Conservation (phyloP, 2,797 vertebrate species). For the Scolopax bukidnonensis region DNA sequence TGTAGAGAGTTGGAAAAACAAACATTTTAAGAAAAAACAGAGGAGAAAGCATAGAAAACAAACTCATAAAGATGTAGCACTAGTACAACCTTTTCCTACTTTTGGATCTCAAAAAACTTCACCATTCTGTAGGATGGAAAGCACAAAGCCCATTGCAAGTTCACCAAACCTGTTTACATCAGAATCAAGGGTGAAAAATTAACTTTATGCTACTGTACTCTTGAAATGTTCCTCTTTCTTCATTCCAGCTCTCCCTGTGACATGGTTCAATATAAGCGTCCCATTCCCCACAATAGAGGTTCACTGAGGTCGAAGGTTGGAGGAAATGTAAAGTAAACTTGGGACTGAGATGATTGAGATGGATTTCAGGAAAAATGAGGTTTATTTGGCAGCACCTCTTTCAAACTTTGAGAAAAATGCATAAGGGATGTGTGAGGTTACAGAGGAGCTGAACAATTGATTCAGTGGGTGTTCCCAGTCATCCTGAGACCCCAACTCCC, state of each 20-base stretch:
- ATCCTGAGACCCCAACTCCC: not conserved
- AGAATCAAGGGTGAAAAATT: not conserved
- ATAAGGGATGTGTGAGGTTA: not conserved
- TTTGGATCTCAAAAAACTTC: not conserved
- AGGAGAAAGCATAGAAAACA: not conserved
- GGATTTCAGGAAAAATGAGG: not conserved
- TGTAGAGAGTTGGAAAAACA: not conserved
- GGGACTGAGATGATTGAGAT: not conserved
- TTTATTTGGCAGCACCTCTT: not conserved
- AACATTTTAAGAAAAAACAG: not conserved
- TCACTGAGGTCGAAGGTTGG: not conserved
- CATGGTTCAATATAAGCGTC: not conserved
- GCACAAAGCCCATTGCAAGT: not conserved
- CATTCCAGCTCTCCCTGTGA: not conserved
- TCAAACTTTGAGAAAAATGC: not conserved
- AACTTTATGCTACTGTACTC: not conserved
- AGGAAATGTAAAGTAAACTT: not conserved
- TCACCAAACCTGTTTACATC: not conserved
- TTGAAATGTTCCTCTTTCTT: not conserved
- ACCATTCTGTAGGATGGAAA: not conserved
- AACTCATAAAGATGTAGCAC: not conserved
- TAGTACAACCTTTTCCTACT: not conserved
- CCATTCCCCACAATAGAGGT: not conserved
- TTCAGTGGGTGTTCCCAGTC: not conserved
- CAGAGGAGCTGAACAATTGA: not conserved